Percentiles rank a stretch among this genome's conserved stretches.
These are phyloP conservation scores for Tragelaphus buxtoni DNA, from an alignment of 2,113 vertebrate genomes.

Conservation along the genomic window DNA sequence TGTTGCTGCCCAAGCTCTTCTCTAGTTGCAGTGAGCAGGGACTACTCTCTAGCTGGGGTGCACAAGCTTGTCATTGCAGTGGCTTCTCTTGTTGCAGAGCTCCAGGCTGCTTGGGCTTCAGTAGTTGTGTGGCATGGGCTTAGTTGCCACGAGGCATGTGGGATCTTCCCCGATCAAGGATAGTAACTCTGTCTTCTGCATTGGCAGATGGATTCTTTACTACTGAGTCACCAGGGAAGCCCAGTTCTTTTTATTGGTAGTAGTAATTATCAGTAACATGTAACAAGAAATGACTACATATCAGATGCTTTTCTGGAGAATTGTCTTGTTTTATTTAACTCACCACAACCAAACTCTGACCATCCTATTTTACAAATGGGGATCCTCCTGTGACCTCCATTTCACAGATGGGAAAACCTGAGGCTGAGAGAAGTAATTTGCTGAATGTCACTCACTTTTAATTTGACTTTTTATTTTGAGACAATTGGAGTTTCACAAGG, in stretches of 20 bases:
- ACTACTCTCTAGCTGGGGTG: neutral
- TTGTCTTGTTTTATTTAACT: neutral
- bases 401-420: neutral
- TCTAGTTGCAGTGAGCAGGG: neutral
- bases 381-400: neutral
- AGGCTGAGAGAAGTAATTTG: neutral
- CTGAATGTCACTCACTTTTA: neutral
- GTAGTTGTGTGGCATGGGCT: neutral
- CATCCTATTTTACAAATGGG: neutral
- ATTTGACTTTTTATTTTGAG: neutral
- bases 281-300: fast-evolving
- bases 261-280: neutral
- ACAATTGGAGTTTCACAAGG: neutral
- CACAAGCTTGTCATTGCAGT: neutral
- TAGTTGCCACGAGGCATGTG: neutral
- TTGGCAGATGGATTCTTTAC: neutral
- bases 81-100: neutral
- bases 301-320: neutral
- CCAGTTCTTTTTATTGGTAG: neutral
- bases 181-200: neutral
- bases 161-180: neutral
- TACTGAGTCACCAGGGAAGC: neutral
- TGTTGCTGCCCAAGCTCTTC: neutral
- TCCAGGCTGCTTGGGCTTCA: neutral
- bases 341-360: neutral